Conservation (phyloP, 2,888 invertebrate genomes). For the Xanthia icteritia region DNA sequence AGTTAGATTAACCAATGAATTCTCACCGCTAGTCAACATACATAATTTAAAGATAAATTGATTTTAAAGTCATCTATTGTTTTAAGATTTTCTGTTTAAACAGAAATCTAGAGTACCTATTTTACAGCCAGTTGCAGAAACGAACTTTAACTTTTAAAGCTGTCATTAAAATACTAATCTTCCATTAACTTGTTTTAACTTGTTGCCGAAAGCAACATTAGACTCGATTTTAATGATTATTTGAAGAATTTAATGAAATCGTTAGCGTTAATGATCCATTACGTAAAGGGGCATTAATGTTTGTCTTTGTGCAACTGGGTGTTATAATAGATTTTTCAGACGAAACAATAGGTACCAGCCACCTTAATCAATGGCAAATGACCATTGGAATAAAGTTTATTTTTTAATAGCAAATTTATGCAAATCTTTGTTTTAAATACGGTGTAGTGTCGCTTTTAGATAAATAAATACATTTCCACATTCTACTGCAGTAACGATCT, state of each 20-base stretch:
- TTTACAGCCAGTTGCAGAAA: too few relatives aligned
- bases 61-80: not conserved
- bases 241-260: too few relatives aligned
- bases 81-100: not conserved
- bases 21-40: conserved; percentile 34
- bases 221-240: too few relatives aligned
- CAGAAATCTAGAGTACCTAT: too few relatives aligned
- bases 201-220: too few relatives aligned
- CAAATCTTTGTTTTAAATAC: not conserved
- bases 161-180: too few relatives aligned
- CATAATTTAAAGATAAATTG: conserved; percentile 12
- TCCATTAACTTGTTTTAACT: too few relatives aligned
- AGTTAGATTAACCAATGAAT: conserved; percentile 48
- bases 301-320: too few relatives aligned
- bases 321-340: not conserved
- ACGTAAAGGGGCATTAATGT: too few relatives aligned
- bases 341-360: not conserved
- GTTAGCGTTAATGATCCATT: too few relatives aligned
- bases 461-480: conserved; percentile 2
- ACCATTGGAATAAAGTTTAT: not conserved
- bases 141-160: too few relatives aligned
- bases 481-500: conserved; percentile 23
- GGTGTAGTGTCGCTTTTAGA: not conserved
- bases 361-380: not conserved
- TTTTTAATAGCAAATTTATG: not conserved